Conservation (phyloP, 2,888 invertebrate species). For the Nebria salina region DNA sequence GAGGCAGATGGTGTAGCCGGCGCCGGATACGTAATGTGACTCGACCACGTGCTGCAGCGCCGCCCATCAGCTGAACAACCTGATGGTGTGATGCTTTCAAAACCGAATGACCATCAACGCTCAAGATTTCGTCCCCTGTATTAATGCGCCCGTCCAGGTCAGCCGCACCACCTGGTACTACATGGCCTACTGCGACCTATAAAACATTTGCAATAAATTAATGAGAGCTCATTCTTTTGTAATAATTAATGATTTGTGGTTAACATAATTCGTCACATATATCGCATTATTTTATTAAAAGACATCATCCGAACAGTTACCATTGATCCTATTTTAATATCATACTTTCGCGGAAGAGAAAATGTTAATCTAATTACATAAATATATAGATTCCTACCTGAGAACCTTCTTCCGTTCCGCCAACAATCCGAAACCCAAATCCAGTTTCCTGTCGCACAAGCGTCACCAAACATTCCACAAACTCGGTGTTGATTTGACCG, state of each 20-base stretch:
- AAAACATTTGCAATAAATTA: slow-evolving; percentile 58
- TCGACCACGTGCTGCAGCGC: slow-evolving; percentile 86
- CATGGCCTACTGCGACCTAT: slow-evolving; percentile 90
- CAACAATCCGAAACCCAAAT: slow-evolving; percentile 98
- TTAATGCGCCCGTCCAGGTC: slow-evolving; percentile 89
- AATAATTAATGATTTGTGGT: too few relatives aligned
- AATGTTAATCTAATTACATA: too few relatives aligned
- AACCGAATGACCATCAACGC: slow-evolving; percentile 80
- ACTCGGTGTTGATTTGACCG: slow-evolving; percentile 52
- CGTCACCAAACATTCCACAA: slow-evolving; percentile 66
- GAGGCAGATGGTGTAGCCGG: slow-evolving; percentile 56
- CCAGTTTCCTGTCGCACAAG: slow-evolving; percentile 91
- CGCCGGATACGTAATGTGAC: slow-evolving; percentile 83
- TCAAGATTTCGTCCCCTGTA: slow-evolving; percentile 93
- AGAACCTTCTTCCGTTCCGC: slow-evolving; percentile 97
- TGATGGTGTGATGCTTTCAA: slow-evolving; percentile 89
- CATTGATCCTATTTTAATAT: too few relatives aligned
- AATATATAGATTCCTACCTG: slow-evolving; percentile 67
- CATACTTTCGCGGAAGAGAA: too few relatives aligned
- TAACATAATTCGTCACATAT: too few relatives aligned
- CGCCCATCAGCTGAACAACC: slow-evolving; percentile 92
- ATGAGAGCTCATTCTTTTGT: neutral
- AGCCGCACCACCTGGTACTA: slow-evolving; percentile 95
- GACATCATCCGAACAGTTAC: too few relatives aligned
- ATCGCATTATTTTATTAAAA: too few relatives aligned